These are phyloP conservation scores for Eristalis tenax DNA, from an alignment of 2,888 invertebrate species.

Conservation along the genomic window DNA sequence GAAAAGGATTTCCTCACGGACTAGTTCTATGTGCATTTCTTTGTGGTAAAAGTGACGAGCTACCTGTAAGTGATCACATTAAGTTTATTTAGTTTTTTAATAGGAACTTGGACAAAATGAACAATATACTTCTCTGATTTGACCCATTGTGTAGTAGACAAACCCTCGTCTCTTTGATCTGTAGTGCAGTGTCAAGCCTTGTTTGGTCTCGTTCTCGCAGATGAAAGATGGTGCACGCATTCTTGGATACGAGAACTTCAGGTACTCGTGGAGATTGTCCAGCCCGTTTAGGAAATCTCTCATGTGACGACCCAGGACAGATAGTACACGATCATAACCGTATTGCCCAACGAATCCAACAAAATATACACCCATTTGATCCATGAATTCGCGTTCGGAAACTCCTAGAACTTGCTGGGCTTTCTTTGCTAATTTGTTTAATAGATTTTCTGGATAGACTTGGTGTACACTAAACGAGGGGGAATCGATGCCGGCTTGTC, in stretches of 20 bases:
- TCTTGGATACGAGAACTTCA: constrained; percentile 96
- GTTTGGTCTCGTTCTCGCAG: constrained; percentile 96
- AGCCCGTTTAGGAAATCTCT: constrained; percentile 97
- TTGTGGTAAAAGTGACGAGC: constrained; percentile 97
- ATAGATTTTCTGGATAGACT: constrained; percentile 94
- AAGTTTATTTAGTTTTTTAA: background rate
- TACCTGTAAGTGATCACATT: constrained; percentile 83
- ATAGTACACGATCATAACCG: constrained; percentile 95
- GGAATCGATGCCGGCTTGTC: constrained; percentile 92
- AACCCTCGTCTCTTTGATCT: constrained; percentile 96
- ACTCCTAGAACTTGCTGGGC: constrained; percentile 93
- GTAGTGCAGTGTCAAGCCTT: constrained; percentile 96
- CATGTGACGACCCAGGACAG: constrained; percentile 95
- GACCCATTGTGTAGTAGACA: constrained; percentile 98
- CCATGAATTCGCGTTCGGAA: constrained; percentile 94
- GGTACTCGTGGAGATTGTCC: constrained; percentile 98
- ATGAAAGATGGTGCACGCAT: constrained; percentile 97
- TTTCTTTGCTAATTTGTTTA: constrained; percentile 91
- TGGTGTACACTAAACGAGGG: constrained; percentile 95
- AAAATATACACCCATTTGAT: constrained; percentile 96
- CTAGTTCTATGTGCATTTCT: constrained; percentile 94
- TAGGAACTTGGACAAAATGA: background rate
- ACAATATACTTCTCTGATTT: constrained; percentile 89
- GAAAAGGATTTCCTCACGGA: constrained; percentile 92
- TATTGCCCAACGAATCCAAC: constrained; percentile 96